These are phyloP conservation scores for Ceyx erithaca DNA, from an alignment of 2,797 vertebrate genomes.

Conservation along the genomic window DNA sequence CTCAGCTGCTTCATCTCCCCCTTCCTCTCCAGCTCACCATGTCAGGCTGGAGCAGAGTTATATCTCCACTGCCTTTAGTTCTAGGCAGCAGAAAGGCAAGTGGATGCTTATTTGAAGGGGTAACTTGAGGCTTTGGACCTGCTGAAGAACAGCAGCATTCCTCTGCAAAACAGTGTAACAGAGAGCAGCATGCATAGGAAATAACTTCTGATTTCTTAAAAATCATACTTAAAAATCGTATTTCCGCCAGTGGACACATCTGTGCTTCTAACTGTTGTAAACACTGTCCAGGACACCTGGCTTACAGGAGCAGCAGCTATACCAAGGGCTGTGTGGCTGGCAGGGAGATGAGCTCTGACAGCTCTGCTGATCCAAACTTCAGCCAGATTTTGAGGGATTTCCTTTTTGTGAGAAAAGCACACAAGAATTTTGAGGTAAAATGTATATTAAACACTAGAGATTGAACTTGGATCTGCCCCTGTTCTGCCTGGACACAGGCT, in stretches of 20 bases:
- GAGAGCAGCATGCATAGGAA: not conserved
- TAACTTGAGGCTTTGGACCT: not conserved
- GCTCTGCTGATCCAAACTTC: not conserved
- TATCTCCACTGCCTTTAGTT: not conserved
- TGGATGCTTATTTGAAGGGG: not conserved
- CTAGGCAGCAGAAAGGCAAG: not conserved
- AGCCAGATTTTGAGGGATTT: not conserved
- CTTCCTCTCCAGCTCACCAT: not conserved
- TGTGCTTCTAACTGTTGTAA: not conserved
- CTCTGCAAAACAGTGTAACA: not conserved
- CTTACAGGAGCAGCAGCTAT: not conserved
- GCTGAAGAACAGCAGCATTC: not conserved
- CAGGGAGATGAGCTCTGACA: not conserved
- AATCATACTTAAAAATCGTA: not conserved
- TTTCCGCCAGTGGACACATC: not conserved
- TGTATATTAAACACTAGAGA: not conserved
- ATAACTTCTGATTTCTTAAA: not conserved
- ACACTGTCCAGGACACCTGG: not conserved
- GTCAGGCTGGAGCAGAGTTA: not conserved
- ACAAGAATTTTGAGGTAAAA: not conserved
- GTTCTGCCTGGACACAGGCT: not conserved
- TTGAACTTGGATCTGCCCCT: not conserved
- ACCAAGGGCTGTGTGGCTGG: not conserved
- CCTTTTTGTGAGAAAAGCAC: not conserved
- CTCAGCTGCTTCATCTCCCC: not conserved